These are phyloP conservation scores for Chloromyia formosa DNA, from an alignment of 2,888 invertebrate genomes.

Conservation along the genomic window DNA sequence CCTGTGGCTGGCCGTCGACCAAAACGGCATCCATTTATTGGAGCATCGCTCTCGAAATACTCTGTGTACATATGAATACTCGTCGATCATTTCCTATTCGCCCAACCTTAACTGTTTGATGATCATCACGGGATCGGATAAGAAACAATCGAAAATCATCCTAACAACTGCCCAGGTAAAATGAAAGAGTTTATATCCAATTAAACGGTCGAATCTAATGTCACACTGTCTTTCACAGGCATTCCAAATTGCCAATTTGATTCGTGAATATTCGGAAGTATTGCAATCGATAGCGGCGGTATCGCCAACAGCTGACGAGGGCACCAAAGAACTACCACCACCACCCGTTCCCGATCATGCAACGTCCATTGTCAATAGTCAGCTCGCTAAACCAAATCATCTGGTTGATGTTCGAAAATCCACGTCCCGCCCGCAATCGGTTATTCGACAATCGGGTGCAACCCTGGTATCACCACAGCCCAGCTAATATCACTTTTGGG, in stretches of 20 bases:
- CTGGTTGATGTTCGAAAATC: slow-evolving; percentile 51
- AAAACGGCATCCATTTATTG: slow-evolving; percentile 87
- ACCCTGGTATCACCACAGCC: slow-evolving; percentile 55
- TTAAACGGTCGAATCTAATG: background rate
- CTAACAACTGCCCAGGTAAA: slow-evolving; percentile 88
- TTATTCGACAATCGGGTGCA: slow-evolving; percentile 53
- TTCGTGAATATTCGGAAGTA: slow-evolving; percentile 86
- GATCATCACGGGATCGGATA: slow-evolving; percentile 90
- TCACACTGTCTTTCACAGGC: slow-evolving; percentile 68
- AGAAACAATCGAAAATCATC: slow-evolving; percentile 93
- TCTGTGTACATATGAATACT: slow-evolving; percentile 90
- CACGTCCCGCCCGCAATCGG: slow-evolving; percentile 52
- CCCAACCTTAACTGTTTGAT: slow-evolving; percentile 92
- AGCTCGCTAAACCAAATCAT: slow-evolving; percentile 44
- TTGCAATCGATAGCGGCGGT: slow-evolving; percentile 62
- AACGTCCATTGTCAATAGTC: slow-evolving; percentile 44
- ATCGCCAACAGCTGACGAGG: slow-evolving; percentile 45
- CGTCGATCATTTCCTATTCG: slow-evolving; percentile 87
- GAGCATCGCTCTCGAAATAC: slow-evolving; percentile 89
- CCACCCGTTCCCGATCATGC: slow-evolving; percentile 53
- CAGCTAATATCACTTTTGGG: slow-evolving; percentile 54
- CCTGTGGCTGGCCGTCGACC: slow-evolving; percentile 92
- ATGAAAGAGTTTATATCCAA: background rate
- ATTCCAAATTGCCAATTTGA: slow-evolving; percentile 90
- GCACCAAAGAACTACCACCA: slow-evolving; percentile 50